A percentile compares a stretch with the other conserved stretches of the same genome.
phyloP scores from a whole-genome alignment of 2,888 invertebrate species.

The Flexamia atlantica region DNA sequence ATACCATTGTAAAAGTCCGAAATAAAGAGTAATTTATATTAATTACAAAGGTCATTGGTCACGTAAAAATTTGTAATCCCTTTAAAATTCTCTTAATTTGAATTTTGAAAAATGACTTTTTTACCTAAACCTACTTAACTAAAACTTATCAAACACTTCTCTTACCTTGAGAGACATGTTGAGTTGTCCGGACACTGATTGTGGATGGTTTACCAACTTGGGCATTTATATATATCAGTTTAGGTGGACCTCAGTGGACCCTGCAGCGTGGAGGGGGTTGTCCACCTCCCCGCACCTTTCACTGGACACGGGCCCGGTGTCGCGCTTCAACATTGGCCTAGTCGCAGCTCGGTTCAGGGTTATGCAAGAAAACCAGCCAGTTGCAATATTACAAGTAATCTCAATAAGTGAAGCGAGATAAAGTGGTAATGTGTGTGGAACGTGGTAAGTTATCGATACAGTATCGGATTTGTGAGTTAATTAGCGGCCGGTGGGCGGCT shows the following conservation, averaged over 20 bases:
- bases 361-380: slow-evolving; percentile 34
- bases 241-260: slow-evolving; percentile 9
- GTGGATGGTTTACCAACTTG: background rate
- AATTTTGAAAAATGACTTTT: no score
- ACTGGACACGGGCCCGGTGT: background rate
- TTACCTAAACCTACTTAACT: no score
- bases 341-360: slow-evolving; percentile 11
- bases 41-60: no score
- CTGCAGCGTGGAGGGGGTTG: background rate
- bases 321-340: slow-evolving; percentile 22
- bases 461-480: slow-evolving; percentile 33
- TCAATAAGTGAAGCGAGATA: slow-evolving; percentile 5
- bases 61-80: no score
- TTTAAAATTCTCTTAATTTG: no score
- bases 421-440: background rate
- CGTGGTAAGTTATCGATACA: background rate
- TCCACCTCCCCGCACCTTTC: slow-evolving; percentile 16
- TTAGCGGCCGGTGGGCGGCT: background rate
- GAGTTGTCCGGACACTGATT: background rate
- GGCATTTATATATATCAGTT: slow-evolving; percentile 37
- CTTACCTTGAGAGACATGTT: slow-evolving; percentile 35
- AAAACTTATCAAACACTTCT: no score
- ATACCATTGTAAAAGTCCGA: no score
- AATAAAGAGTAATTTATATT: no score
- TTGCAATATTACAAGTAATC: slow-evolving; percentile 29